Evolutionary conservation across 2,888 invertebrate species (phyloP).

Genomic region (Marasmarcha lunaedactyla): DNA sequence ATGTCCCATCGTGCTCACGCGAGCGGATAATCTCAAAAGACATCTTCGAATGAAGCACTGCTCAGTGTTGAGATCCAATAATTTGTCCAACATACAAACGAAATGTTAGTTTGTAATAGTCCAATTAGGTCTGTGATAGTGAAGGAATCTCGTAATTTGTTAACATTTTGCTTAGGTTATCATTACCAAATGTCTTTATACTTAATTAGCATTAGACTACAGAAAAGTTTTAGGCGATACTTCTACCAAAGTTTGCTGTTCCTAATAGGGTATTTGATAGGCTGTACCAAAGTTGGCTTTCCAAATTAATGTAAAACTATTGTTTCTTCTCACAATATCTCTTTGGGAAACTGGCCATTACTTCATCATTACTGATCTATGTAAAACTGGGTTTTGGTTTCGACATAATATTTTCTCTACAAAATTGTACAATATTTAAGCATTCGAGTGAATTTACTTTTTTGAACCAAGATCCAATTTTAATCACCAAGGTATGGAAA

Average conservation of each 20-base stretch:
- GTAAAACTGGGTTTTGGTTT: too few relatives aligned
- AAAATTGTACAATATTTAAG: too few relatives aligned
- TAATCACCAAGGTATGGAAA: too few relatives aligned
- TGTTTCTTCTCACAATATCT: too few relatives aligned
- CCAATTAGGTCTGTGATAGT: constrained; percentile 1
- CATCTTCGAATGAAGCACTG: constrained; percentile 75
- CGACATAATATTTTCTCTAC: too few relatives aligned
- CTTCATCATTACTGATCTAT: too few relatives aligned
- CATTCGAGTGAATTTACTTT: too few relatives aligned
- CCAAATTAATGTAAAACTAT: too few relatives aligned
- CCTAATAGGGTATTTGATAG: neutral
- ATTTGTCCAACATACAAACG: constrained; percentile 47
- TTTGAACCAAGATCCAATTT: too few relatives aligned
- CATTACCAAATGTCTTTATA: neutral
- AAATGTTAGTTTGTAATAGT: constrained; percentile 21
- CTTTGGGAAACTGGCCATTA: too few relatives aligned
- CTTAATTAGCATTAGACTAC: neutral
- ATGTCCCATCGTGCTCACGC: constrained; percentile 73
- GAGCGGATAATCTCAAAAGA: constrained; percentile 76
- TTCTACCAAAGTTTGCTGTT: constrained; percentile 1
- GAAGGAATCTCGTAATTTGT: neutral
- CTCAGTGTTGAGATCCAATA: constrained; percentile 42
- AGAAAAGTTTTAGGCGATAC: neutral
- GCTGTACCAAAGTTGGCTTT: neutral
- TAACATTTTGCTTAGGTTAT: neutral